Evolutionary conservation across 2,888 invertebrate genomes (phyloP).

Genomic region (Lochmaea crataegi): DNA sequence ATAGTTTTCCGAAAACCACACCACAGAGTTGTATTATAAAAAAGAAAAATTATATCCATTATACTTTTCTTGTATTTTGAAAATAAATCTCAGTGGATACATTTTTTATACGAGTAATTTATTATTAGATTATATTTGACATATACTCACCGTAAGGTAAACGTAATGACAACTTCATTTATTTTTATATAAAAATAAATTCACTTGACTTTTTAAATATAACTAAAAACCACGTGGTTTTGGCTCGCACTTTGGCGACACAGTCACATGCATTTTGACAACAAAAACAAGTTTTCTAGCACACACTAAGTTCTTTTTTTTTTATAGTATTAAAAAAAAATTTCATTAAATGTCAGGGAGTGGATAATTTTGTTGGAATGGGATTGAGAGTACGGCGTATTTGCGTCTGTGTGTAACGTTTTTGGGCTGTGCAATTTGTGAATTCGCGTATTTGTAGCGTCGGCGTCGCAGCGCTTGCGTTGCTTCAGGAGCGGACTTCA

Average conservation of each 20-base stretch:
- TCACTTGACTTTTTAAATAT: slow-evolving; percentile 30
- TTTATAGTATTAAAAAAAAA: too few species aligned
- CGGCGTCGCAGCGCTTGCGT: slow-evolving; percentile 47
- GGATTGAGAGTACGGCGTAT: slow-evolving; percentile 36
- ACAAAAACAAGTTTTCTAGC: slow-evolving; percentile 19
- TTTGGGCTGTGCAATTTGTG: slow-evolving; percentile 35
- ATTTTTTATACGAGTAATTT: too few species aligned
- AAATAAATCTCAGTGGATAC: too few species aligned
- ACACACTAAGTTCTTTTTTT: slow-evolving; percentile 18
- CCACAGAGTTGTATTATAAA: too few species aligned
- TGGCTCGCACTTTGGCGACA: slow-evolving; percentile 25
- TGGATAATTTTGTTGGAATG: slow-evolving; percentile 6
- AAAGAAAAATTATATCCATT: too few species aligned
- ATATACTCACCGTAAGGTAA: not conserved
- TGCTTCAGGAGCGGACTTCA: slow-evolving; percentile 11
- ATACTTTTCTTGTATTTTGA: too few species aligned
- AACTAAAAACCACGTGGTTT: slow-evolving; percentile 36
- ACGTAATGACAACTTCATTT: not conserved
- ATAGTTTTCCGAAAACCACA: too few species aligned
- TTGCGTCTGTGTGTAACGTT: slow-evolving; percentile 32
- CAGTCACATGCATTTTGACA: slow-evolving; percentile 12
- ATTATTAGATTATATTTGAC: too few species aligned
- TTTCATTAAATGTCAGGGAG: too few species aligned
- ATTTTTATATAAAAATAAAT: not conserved
- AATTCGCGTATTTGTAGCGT: slow-evolving; percentile 34